Evolutionary conservation across 2,888 invertebrate species (phyloP).

Genomic region (Cosmopolites sordidus): DNA sequence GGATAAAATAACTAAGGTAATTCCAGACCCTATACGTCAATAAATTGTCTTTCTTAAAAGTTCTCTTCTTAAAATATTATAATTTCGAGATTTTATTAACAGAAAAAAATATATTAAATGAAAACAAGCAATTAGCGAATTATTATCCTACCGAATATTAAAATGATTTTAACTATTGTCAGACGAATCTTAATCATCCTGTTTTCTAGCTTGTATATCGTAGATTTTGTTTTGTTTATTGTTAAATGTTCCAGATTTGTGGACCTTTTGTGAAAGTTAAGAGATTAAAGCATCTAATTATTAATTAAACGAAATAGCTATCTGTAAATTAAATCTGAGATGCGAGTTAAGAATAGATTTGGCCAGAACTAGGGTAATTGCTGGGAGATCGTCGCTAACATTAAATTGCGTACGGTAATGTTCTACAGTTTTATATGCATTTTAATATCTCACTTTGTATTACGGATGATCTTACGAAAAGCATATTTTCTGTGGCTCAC

Average conservation of each 20-base stretch:
- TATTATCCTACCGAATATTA: too few relatives aligned
- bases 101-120: too few relatives aligned
- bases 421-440: constrained; percentile 8
- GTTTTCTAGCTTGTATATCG: constrained; percentile 15
- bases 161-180: constrained; percentile 3
- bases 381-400: constrained; percentile 9
- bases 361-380: constrained; percentile 11
- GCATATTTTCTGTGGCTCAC: too few relatives aligned
- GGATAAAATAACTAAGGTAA: too few relatives aligned
- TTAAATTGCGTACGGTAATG: constrained; percentile 8
- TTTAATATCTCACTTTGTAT: constrained; percentile 6
- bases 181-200: constrained; percentile 8
- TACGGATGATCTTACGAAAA: too few relatives aligned
- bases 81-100: too few relatives aligned
- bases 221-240: constrained; percentile 13
- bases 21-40: too few relatives aligned
- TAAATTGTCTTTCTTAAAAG: too few relatives aligned
- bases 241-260: constrained; percentile 11
- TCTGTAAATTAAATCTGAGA: constrained; percentile 17
- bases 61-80: too few relatives aligned
- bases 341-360: constrained; percentile 16
- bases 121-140: too few relatives aligned
- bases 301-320: constrained; percentile 17
- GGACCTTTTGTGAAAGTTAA: constrained; percentile 10
- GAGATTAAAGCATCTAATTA: constrained; percentile 14